A percentile compares a stretch with the other conserved stretches of the same genome.
Evolutionary conservation across 2,113 vertebrate genomes (phyloP).

Genomic region (Oreochromis spilurus): DNA sequence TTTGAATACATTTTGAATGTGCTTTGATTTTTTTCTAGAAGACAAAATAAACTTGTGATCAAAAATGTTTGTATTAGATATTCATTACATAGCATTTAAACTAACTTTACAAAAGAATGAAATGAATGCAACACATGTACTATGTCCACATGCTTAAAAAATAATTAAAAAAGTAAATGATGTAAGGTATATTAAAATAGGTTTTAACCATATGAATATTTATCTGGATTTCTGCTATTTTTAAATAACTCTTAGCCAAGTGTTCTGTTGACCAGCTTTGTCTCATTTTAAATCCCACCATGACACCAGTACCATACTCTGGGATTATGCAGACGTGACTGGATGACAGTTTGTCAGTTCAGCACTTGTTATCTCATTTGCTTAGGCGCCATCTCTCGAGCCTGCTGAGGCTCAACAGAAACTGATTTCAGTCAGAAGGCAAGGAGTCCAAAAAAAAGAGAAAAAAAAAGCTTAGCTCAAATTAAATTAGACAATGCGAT

Average conservation of each 20-base stretch:
- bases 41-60: not conserved
- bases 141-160: not conserved
- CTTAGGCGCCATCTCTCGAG: not conserved
- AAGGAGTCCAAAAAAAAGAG: not conserved
- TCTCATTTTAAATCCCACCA: conserved; percentile 20
- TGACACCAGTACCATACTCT: not conserved
- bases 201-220: not conserved
- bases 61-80: not conserved
- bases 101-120: not conserved
- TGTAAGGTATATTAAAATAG: not conserved
- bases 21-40: not conserved
- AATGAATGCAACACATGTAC: not conserved
- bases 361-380: conserved; percentile 42
- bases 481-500: not conserved
- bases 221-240: not conserved
- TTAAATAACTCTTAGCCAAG: not conserved
- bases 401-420: not conserved
- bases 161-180: not conserved
- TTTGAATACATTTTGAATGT: not conserved
- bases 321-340: conserved; percentile 49
- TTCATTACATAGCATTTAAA: not conserved
- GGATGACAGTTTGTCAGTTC: conserved; percentile 26
- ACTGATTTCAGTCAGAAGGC: not conserved
- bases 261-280: not conserved
- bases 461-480: not conserved